A percentile compares a stretch with the other conserved stretches of the same genome.
phyloP scores from a whole-genome alignment of 2,888 invertebrate species.

The Platerodrilus igneus region DNA sequence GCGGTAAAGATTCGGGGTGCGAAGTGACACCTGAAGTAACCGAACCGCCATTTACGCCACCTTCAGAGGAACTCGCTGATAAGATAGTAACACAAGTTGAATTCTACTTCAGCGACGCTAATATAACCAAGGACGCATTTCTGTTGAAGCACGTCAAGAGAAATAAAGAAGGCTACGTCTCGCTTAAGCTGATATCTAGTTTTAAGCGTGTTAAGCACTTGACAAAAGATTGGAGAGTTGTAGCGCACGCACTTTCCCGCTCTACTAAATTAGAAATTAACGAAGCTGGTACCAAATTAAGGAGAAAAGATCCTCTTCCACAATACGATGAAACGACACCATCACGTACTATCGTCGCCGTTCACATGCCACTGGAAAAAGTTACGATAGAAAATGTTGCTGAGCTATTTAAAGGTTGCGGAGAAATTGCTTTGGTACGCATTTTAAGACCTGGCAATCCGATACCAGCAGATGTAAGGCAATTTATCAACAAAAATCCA shows the following conservation, averaged over 20 bases:
- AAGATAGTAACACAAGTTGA: slow-evolving; percentile 86
- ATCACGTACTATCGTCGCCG: slow-evolving; percentile 84
- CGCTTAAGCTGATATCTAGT: slow-evolving; percentile 88
- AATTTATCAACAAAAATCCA: slow-evolving; percentile 86
- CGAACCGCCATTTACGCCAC: slow-evolving; percentile 62
- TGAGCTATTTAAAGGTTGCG: slow-evolving; percentile 81
- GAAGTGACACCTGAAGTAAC: slow-evolving; percentile 53
- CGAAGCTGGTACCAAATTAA: slow-evolving; percentile 83
- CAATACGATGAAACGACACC: slow-evolving; percentile 89
- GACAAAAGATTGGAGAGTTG: slow-evolving; percentile 90
- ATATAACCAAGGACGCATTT: slow-evolving; percentile 93
- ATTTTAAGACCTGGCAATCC: slow-evolving; percentile 85
- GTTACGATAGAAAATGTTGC: slow-evolving; percentile 89
- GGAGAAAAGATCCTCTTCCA: slow-evolving; percentile 79
- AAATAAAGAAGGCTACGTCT: slow-evolving; percentile 94
- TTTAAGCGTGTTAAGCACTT: slow-evolving; percentile 92
- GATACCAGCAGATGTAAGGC: slow-evolving; percentile 85
- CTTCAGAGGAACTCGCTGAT: slow-evolving; percentile 71
- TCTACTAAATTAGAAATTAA: slow-evolving; percentile 84
- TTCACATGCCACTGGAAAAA: slow-evolving; percentile 77
- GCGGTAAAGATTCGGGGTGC: slow-evolving; percentile 65
- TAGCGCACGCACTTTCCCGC: slow-evolving; percentile 76
- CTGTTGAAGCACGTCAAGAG: slow-evolving; percentile 89
- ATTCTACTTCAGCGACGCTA: slow-evolving; percentile 93
- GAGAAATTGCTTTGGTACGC: slow-evolving; percentile 84